Evolutionary conservation across 1,140 invertebrate genomes (phyloP).

Genomic region (Trachymyrmex cornetzi): DNA sequence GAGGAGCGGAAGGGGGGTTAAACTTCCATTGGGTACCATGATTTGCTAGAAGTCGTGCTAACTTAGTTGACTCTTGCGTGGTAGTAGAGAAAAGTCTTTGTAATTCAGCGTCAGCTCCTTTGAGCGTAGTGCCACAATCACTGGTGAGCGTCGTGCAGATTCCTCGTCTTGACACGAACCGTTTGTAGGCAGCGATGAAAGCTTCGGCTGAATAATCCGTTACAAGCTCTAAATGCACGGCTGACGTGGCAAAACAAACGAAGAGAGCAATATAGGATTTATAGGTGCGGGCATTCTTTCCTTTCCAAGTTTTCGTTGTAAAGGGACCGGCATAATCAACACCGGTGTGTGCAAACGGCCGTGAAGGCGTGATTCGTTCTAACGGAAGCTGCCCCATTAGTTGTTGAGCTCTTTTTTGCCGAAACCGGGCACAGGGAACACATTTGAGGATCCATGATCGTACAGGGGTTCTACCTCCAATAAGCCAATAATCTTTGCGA

Average conservation of each 20-base stretch:
- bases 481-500: slow-evolving; percentile 73
- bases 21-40: not conserved
- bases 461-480: slow-evolving; percentile 60
- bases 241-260: not conserved
- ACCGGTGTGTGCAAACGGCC: slow-evolving; percentile 81
- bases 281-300: not conserved
- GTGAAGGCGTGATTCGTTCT: slow-evolving; percentile 64
- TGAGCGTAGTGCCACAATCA: not conserved
- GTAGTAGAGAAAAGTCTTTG: too few species aligned
- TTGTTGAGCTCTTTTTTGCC: slow-evolving; percentile 55
- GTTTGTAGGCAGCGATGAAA: not conserved
- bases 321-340: slow-evolving; percentile 72
- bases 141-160: not conserved
- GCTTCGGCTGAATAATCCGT: not conserved
- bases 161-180: not conserved
- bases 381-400: slow-evolving; percentile 81
- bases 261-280: not conserved
- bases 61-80: too few species aligned
- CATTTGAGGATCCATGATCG: slow-evolving; percentile 16
- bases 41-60: too few species aligned
- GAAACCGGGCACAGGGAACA: not conserved
- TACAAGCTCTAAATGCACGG: not conserved
- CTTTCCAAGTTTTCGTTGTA: not conserved
- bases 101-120: not conserved
- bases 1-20: not conserved